A percentile compares a stretch with the other conserved stretches of the same genome.
phyloP scores from a whole-genome alignment of 35 echinoderm and acorn worm species.

The Strongylocentrotus purpuratus region DNA sequence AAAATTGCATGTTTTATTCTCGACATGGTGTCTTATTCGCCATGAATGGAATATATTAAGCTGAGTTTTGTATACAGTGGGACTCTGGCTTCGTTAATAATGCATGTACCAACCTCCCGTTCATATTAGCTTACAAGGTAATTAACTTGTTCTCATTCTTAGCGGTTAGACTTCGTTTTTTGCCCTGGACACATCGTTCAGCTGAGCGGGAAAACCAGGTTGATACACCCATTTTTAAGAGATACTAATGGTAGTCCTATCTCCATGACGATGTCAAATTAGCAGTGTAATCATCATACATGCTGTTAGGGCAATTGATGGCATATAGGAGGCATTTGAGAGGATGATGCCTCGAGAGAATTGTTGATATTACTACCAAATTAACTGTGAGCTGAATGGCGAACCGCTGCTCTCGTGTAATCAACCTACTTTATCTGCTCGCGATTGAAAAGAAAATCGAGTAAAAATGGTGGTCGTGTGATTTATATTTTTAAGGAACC shows the following conservation, averaged over 20 bases:
- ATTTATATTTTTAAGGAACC: too few relatives aligned
- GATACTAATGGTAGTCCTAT: neutral
- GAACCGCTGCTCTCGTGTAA: neutral
- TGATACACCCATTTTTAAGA: neutral
- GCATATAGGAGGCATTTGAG: neutral
- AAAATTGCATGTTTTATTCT: too few relatives aligned
- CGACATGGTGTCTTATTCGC: too few relatives aligned
- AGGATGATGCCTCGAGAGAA: neutral
- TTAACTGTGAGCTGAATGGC: neutral
- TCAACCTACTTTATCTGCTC: neutral
- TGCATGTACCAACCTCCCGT: too few relatives aligned
- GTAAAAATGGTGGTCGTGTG: too few relatives aligned
- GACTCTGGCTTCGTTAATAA: too few relatives aligned
- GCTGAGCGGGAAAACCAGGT: neutral
- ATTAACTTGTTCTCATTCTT: neutral
- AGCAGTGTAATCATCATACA: neutral
- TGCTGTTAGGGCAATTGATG: neutral
- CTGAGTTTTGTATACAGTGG: too few relatives aligned
- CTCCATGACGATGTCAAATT: neutral
- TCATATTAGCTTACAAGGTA: neutral
- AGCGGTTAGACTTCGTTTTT: neutral
- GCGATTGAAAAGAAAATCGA: too few relatives aligned
- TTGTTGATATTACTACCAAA: neutral
- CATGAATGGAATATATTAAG: too few relatives aligned
- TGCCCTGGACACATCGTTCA: neutral